A percentile compares a stretch with the other conserved stretches of the same genome.
Conservation (phyloP, 2,888 invertebrate genomes). For the Tachystola acroxantha region DNA sequence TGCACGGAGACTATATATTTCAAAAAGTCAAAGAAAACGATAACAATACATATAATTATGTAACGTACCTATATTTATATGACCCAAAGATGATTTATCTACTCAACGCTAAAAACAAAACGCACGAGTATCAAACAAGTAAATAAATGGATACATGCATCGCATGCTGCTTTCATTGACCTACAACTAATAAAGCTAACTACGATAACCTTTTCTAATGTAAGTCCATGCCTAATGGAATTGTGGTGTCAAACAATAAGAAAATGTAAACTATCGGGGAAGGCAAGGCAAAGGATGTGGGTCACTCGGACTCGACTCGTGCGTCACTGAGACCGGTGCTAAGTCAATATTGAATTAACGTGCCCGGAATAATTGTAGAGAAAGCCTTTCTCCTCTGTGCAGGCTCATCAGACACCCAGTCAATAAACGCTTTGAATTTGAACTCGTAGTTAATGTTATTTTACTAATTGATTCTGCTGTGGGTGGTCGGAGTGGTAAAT, state of each 20-base stretch:
- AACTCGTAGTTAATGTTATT: slow-evolving; percentile 7
- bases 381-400: slow-evolving; percentile 42
- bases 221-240: not conserved
- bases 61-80: no score
- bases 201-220: no score
- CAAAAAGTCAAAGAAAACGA: no score
- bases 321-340: slow-evolving; percentile 43
- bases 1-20: no score
- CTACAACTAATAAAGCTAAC: no score
- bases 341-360: slow-evolving; percentile 73
- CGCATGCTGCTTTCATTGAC: no score
- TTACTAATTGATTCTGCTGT: slow-evolving; percentile 7
- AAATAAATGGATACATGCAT: no score
- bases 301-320: slow-evolving; percentile 31
- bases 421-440: slow-evolving; percentile 7
- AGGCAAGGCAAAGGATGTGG: slow-evolving; percentile 51
- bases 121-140: no score
- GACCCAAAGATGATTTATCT: no score
- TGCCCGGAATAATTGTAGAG: slow-evolving; percentile 65
- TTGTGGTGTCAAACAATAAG: not conserved
- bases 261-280: slow-evolving; percentile 20
- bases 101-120: no score
- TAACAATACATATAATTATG: no score
- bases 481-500: no score
- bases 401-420: slow-evolving; percentile 1